Conservation (phyloP, 2,888 invertebrate genomes). For the Bembecia ichneumoniformis region DNA sequence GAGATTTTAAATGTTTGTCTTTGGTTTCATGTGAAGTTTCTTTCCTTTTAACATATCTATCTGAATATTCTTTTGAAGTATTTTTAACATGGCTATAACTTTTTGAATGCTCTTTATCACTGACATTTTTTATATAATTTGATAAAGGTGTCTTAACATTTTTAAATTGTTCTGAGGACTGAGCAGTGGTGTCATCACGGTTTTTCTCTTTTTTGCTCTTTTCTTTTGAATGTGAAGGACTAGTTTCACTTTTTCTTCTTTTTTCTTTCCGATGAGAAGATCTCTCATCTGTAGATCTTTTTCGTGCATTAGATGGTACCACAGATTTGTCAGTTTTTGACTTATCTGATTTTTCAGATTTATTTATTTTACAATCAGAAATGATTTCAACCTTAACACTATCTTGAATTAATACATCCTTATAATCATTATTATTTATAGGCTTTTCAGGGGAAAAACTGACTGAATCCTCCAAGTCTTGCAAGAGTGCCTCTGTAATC, state of each 20-base stretch:
- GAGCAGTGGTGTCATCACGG: slow-evolving; percentile 29
- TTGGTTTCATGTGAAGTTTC: slow-evolving; percentile 30
- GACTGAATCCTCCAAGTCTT: neutral
- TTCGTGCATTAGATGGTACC: slow-evolving; percentile 33
- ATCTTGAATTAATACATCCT: slow-evolving; percentile 11
- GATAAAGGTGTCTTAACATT: slow-evolving; percentile 30
- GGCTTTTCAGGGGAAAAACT: too few relatives aligned
- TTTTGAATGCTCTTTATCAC: slow-evolving; percentile 24
- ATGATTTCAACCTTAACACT: slow-evolving; percentile 17
- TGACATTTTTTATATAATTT: slow-evolving; percentile 27
- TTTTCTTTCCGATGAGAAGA: slow-evolving; percentile 64
- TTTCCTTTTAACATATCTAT: slow-evolving; percentile 60
- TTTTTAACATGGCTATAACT: slow-evolving; percentile 27
- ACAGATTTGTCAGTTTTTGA: slow-evolving; percentile 11
- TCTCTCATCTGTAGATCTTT: slow-evolving; percentile 53
- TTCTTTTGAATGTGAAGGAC: slow-evolving; percentile 7
- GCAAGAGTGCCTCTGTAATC: neutral
- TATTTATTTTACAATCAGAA: slow-evolving; percentile 18
- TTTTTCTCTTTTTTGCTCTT: slow-evolving; percentile 27
- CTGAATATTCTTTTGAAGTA: slow-evolving; percentile 38
- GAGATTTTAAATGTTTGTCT: slow-evolving; percentile 22
- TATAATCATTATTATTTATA: slow-evolving; percentile 5
- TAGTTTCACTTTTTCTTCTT: slow-evolving; percentile 49
- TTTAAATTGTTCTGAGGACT: slow-evolving; percentile 31
- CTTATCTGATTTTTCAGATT: slow-evolving; percentile 20